Percentiles rank a stretch among this genome's conserved stretches.
phyloP scores from a whole-genome alignment of 2,797 vertebrate genomes.

The Falco rusticolus region DNA sequence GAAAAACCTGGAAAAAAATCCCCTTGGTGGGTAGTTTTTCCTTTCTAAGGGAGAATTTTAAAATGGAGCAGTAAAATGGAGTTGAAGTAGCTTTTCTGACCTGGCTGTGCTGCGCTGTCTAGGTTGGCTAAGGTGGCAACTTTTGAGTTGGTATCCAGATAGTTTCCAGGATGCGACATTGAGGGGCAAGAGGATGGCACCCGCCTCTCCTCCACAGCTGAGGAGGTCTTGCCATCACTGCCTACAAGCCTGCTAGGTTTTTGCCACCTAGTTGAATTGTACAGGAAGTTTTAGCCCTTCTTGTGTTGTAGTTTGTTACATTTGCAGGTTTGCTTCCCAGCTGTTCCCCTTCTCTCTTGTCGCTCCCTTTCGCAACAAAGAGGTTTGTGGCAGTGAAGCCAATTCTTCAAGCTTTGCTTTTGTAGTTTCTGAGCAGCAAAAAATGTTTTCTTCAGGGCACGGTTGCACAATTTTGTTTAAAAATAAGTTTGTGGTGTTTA shows the following conservation, averaged over 20 bases:
- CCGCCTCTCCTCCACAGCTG: rapidly evolving
- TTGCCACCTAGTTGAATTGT: background rate
- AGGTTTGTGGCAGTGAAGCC: background rate
- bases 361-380: background rate
- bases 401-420: background rate
- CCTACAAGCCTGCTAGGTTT: background rate
- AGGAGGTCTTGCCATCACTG: background rate
- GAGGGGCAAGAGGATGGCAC: background rate
- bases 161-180: background rate
- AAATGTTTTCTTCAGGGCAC: background rate
- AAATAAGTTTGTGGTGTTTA: background rate
- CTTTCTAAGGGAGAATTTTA: background rate
- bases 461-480: background rate
- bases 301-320: background rate
- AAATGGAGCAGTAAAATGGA: background rate
- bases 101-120: background rate
- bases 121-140: background rate
- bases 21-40: background rate
- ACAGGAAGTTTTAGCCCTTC: background rate
- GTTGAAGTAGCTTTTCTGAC: background rate
- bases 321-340: background rate
- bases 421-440: background rate
- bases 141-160: background rate
- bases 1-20: background rate
- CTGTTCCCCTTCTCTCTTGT: background rate